Evolutionary conservation across 2,113 vertebrate species (phyloP).

Genomic region (Paracanthobrama guichenoti): DNA sequence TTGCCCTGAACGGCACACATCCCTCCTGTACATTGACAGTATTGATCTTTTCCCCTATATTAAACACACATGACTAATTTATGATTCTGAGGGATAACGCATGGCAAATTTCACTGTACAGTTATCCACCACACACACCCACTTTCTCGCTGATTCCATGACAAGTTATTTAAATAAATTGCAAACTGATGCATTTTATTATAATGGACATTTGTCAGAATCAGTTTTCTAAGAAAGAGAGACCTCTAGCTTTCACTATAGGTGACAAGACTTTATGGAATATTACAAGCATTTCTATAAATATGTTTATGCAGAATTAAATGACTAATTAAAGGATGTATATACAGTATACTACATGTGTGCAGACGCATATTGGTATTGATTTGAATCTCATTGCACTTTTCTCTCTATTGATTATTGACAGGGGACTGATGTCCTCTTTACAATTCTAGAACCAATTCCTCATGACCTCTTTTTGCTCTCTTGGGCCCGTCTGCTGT

Average conservation of each 20-base stretch:
- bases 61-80: constrained; percentile 30
- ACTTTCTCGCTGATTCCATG: neutral
- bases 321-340: neutral
- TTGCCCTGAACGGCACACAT: neutral
- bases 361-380: neutral
- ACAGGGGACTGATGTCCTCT: neutral
- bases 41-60: constrained; percentile 15
- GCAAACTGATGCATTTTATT: neutral
- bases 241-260: neutral
- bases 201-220: neutral
- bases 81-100: neutral
- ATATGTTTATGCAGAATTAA: neutral
- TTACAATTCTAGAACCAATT: neutral
- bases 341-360: neutral
- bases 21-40: constrained; percentile 22
- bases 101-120: neutral
- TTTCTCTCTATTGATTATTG: constrained; percentile 17
- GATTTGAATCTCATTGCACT: neutral
- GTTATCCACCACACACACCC: no score
- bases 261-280: neutral
- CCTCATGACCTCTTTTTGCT: neutral
- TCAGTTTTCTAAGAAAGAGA: neutral
- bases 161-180: neutral
- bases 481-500: neutral
- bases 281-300: neutral